Conservation (phyloP, 2,113 vertebrate species). For the Protomyctophum bolini region DNA sequence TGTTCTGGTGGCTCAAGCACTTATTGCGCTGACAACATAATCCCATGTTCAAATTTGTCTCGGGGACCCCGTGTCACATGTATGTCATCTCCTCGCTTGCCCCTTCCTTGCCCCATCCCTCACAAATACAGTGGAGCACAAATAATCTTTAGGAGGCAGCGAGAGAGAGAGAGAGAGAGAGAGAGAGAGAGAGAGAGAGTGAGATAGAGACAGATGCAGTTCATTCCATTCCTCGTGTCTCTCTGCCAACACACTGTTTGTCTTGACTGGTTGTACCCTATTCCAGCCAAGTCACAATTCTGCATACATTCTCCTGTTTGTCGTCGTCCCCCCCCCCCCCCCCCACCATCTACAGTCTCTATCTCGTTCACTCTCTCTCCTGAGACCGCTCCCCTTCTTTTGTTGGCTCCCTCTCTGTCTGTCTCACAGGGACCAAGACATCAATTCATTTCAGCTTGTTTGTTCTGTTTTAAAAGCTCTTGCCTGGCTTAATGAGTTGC, state of each 20-base stretch:
- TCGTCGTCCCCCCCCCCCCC: background rate
- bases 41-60: too few species aligned
- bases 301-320: background rate
- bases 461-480: background rate
- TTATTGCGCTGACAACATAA: too few species aligned
- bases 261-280: background rate
- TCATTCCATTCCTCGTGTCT: background rate
- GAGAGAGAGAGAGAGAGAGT: background rate
- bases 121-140: background rate
- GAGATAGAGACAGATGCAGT: background rate
- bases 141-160: background rate
- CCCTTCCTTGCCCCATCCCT: background rate
- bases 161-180: background rate
- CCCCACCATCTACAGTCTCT: background rate
- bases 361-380: background rate
- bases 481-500: background rate
- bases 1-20: too few species aligned
- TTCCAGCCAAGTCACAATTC: background rate
- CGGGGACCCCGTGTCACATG: too few species aligned
- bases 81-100: too few species aligned
- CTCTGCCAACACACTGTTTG: background rate
- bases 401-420: background rate
- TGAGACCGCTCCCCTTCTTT: background rate
- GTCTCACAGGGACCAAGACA: background rate
- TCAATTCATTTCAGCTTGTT: background rate